A percentile compares a stretch with the other conserved stretches of the same genome.
phyloP scores from a whole-genome alignment of 2,888 invertebrate species.

The Idaea straminata region DNA sequence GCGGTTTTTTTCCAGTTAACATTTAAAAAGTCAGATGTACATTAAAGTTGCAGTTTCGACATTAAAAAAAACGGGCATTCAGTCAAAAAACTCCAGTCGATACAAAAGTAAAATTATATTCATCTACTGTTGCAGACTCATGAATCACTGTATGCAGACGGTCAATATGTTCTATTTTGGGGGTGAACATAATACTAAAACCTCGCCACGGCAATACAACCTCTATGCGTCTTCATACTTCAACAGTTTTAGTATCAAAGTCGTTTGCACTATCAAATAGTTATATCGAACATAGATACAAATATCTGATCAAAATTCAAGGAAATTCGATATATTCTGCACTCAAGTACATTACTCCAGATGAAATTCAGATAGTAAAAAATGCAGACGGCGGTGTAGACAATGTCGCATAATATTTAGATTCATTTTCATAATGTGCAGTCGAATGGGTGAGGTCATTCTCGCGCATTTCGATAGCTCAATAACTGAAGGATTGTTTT shows the following conservation, averaged over 20 bases:
- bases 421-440: constrained; percentile 78
- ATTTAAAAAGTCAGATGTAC: constrained; percentile 20
- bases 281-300: constrained; percentile 54
- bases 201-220: constrained; percentile 34
- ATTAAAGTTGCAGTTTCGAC: constrained; percentile 38
- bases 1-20: constrained; percentile 25
- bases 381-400: constrained; percentile 70
- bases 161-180: constrained; percentile 61
- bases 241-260: constrained; percentile 25
- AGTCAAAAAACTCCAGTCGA: constrained; percentile 45
- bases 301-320: constrained; percentile 74
- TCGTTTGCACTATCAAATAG: constrained; percentile 37
- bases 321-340: constrained; percentile 75
- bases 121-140: constrained; percentile 74
- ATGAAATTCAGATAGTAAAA: constrained; percentile 72
- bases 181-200: constrained; percentile 47
- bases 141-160: constrained; percentile 71
- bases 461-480: constrained; percentile 28
- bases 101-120: constrained; percentile 61
- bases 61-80: constrained; percentile 43
- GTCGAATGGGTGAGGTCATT: constrained; percentile 66
- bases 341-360: constrained; percentile 68
- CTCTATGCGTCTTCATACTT: constrained; percentile 24
- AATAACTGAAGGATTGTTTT: background rate
- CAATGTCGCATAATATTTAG: constrained; percentile 70